Evolutionary conservation across 2,113 vertebrate species (phyloP).

Genomic region (Pseudonaja textilis): DNA sequence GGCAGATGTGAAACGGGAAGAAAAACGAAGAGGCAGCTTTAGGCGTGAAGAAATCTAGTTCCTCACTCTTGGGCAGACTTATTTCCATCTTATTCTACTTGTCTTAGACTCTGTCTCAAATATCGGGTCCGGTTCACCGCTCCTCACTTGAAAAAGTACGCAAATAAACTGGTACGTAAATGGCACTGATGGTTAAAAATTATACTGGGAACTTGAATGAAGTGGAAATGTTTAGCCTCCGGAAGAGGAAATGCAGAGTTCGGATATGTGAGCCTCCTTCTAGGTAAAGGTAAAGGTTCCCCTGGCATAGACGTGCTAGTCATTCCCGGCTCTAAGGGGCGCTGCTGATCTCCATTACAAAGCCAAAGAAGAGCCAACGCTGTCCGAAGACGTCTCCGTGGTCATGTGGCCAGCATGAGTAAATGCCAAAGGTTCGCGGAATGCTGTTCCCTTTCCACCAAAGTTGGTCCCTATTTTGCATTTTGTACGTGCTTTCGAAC

Average conservation of each 20-base stretch:
- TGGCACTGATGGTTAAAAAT: background rate
- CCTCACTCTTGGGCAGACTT: background rate
- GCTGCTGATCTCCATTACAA: too few relatives aligned
- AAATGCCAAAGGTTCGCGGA: too few relatives aligned
- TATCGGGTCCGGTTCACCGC: background rate
- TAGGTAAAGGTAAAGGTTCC: background rate
- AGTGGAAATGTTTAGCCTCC: background rate
- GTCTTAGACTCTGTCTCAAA: background rate
- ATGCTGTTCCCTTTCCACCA: too few relatives aligned
- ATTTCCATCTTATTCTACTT: background rate
- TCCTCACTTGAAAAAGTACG: background rate
- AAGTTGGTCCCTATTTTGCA: too few relatives aligned
- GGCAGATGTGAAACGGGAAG: background rate
- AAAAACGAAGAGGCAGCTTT: background rate
- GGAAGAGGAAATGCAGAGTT: background rate
- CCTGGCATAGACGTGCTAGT: too few relatives aligned
- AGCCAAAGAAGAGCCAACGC: too few relatives aligned
- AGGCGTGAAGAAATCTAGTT: background rate
- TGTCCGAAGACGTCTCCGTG: too few relatives aligned
- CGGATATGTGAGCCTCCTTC: background rate
- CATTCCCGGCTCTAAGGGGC: too few relatives aligned
- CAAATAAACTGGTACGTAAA: background rate
- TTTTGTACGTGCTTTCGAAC: too few relatives aligned
- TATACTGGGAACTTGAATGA: background rate
- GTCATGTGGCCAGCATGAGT: too few relatives aligned